Evolutionary conservation across 2,888 invertebrate genomes (phyloP).

Genomic region (Cosmia trapezina): DNA sequence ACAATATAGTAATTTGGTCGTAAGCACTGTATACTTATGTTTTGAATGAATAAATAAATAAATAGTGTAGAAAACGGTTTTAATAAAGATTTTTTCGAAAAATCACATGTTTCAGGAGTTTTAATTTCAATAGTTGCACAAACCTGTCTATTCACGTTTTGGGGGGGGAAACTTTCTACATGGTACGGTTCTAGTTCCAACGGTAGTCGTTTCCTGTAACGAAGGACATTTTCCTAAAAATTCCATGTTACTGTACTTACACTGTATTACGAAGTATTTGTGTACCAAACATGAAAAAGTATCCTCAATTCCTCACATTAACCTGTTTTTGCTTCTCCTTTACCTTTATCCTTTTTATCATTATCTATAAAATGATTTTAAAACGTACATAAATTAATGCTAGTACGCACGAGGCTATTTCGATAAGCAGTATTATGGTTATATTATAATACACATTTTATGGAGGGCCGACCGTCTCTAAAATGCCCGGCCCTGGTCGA

Average conservation of each 20-base stretch:
- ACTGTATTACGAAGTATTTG: constrained; percentile 19
- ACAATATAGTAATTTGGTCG: no score
- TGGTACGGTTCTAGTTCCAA: constrained; percentile 47
- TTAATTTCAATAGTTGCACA: not conserved
- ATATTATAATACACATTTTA: constrained; percentile 75
- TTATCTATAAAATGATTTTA: constrained; percentile 59
- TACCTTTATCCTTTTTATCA: constrained; percentile 29
- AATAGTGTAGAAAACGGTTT: constrained; percentile 13
- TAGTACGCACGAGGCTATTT: constrained; percentile 81
- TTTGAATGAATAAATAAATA: no score
- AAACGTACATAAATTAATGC: constrained; percentile 67
- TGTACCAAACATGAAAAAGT: not conserved
- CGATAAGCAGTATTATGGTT: constrained; percentile 78
- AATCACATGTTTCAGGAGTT: not conserved
- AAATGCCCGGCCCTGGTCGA: no score
- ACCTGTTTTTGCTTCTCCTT: not conserved
- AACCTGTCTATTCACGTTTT: constrained; percentile 23
- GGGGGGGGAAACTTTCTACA: constrained; percentile 12
- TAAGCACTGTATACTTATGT: no score
- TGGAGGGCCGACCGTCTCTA: constrained; percentile 55
- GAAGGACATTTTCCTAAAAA: constrained; percentile 30
- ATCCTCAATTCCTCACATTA: not conserved
- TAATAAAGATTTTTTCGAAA: constrained; percentile 38
- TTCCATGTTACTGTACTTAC: constrained; percentile 21
- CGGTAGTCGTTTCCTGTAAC: constrained; percentile 20